Conservation (phyloP, 2,113 vertebrate genomes). For the Chiloscyllium plagiosum region DNA sequence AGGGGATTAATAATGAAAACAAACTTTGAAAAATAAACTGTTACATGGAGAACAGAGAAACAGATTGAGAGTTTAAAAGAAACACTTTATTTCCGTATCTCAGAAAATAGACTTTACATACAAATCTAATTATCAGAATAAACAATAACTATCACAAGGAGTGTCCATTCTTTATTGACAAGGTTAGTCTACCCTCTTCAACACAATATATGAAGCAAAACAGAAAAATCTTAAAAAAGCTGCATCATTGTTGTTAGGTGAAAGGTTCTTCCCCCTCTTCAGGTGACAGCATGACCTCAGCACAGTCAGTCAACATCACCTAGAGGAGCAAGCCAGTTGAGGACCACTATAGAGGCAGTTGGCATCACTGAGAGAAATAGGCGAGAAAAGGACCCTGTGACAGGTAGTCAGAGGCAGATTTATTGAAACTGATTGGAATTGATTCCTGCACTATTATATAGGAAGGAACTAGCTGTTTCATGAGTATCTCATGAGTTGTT, state of each 20-base stretch:
- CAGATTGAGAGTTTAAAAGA: neutral
- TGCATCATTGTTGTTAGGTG: neutral
- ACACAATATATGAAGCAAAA: neutral
- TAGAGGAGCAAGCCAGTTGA: too few species aligned
- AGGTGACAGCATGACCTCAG: neutral
- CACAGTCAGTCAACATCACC: too few species aligned
- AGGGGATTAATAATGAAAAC: neutral
- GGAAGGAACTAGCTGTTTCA: too few species aligned
- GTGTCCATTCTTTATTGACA: neutral
- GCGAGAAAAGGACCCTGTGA: too few species aligned
- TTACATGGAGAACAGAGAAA: neutral
- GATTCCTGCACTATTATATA: too few species aligned
- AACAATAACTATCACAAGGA: neutral
- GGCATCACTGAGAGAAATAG: too few species aligned
- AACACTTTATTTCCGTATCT: neutral
- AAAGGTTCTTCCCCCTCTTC: neutral
- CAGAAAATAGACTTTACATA: neutral
- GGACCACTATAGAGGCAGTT: too few species aligned
- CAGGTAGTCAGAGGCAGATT: too few species aligned
- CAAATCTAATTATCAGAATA: constrained; percentile 11
- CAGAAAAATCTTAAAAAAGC: neutral
- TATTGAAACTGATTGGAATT: too few species aligned
- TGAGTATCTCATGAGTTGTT: too few species aligned
- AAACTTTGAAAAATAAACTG: neutral
- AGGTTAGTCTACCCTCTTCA: neutral